These are phyloP conservation scores for Mactra quadrangularis DNA, from an alignment of 1,140 invertebrate species.

Conservation along the genomic window DNA sequence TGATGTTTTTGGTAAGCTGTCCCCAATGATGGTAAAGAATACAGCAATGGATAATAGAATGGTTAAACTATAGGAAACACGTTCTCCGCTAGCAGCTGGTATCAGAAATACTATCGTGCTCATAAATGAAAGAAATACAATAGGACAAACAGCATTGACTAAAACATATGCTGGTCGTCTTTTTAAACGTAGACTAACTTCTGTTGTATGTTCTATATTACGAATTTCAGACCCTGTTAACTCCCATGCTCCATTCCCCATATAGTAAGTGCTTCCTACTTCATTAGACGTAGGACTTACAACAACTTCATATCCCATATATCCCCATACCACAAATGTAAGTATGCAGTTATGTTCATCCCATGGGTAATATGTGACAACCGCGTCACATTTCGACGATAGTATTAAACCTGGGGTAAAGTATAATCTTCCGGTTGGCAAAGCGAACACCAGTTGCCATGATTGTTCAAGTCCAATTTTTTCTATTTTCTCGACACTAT, in stretches of 20 bases:
- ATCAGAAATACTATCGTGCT: no score
- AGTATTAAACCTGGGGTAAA: not conserved
- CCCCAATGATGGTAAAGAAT: no score
- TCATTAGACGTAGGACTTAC: not conserved
- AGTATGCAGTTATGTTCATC: not conserved
- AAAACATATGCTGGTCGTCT: no score
- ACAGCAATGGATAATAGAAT: no score
- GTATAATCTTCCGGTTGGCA: not conserved
- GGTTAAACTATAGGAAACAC: no score
- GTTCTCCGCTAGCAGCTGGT: no score
- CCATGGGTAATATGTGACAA: not conserved
- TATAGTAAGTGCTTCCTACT: not conserved
- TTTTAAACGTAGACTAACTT: no score
- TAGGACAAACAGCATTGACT: no score
- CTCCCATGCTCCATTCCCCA: slow-evolving; percentile 2
- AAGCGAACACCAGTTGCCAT: not conserved
- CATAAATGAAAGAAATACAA: no score
- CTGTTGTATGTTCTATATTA: no score
- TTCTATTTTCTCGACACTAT: not conserved
- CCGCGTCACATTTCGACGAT: not conserved
- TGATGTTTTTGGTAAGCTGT: no score
- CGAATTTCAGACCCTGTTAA: no score
- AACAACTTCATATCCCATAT: not conserved
- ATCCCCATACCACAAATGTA: not conserved
- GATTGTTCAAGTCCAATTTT: not conserved